These are phyloP conservation scores for Sarcophaga rosellei DNA, from an alignment of 2,888 invertebrate genomes.

Conservation along the genomic window DNA sequence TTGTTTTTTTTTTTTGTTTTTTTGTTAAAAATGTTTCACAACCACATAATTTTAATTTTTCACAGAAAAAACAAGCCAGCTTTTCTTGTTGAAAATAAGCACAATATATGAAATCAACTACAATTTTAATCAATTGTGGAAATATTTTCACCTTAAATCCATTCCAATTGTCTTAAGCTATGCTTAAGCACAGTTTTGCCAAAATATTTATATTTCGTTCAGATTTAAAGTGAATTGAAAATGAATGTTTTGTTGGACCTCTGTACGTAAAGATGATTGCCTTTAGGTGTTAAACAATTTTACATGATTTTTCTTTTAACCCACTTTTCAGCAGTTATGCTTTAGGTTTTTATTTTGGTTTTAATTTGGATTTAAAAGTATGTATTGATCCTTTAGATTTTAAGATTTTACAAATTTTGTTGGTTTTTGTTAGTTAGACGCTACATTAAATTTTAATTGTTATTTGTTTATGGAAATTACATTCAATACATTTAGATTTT, in stretches of 20 bases:
- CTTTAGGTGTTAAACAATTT: constrained; percentile 44
- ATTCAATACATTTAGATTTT: constrained; percentile 60
- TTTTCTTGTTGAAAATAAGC: constrained; percentile 8
- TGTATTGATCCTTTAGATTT: constrained; percentile 62
- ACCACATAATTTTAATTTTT: constrained; percentile 60
- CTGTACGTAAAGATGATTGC: background rate
- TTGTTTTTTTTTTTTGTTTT: background rate
- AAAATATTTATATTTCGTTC: background rate
- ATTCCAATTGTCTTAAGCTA: background rate
- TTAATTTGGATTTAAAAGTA: constrained; percentile 41
- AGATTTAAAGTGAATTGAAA: background rate
- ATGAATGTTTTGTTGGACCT: background rate
- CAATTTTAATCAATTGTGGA: background rate
- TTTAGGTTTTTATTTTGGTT: constrained; percentile 15
- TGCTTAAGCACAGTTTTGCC: background rate
- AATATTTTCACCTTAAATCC: background rate
- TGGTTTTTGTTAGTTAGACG: constrained; percentile 31
- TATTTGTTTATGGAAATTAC: constrained; percentile 58
- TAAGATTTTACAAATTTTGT: constrained; percentile 49
- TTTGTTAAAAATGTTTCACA: constrained; percentile 65
- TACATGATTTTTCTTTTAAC: constrained; percentile 45
- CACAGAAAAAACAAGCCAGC: constrained; percentile 36
- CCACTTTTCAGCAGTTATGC: background rate
- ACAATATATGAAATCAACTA: background rate
- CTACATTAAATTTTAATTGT: constrained; percentile 47